Evolutionary conservation across 2,797 vertebrate genomes (phyloP), one percentile per base, ranked within the genome.

Genomic region (Tapera naevia): DNA sequence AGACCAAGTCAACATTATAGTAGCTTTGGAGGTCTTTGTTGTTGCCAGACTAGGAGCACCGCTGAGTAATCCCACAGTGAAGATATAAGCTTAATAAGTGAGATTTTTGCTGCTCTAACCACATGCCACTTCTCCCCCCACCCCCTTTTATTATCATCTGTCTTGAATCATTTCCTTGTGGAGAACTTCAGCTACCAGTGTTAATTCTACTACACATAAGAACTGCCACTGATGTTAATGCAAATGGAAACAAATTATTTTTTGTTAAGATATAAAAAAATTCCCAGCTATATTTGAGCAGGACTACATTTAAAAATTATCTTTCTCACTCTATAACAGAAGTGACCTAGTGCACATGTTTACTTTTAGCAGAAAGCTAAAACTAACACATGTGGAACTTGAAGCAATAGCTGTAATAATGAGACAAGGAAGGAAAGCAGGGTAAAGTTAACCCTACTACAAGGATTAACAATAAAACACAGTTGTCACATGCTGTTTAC

Each of bases 141-240:
- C 25, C 14, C 8, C 50, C 91, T 95, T 96, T 97, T 97, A 96
- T 95, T 96, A 88, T 96, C 95, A 97, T 97, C 96, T 97, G 86
- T 95, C 97, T 98, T 97, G 87, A 96, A 96, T 97, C 33, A 97
- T 86, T 96, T 95, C 87, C 89, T 96, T 95, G 86, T 85, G 71
- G 94, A 83, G 89, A 96, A 94, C 72, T 95, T 94, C 96, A 97
- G 94, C 94, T 96, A 97, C 96, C 79, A 96, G 76, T 94, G 78
- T 54, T 96, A 97, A 97, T 70, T 48, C 37, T 89, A 86, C 97
- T 97, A 96, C 61, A 66, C 83, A 75, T 87, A 93, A 86, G 76
- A 87, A 85, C 85, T 88, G 76, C 76, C 71, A 71, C 11, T 93
- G 89, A 95, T 2, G 7, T 86, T 88, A 93, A 79, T 75, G 86